phyloP scores from a whole-genome alignment of 2,797 vertebrate species.

The Euphonia xanthogaster region DNA sequence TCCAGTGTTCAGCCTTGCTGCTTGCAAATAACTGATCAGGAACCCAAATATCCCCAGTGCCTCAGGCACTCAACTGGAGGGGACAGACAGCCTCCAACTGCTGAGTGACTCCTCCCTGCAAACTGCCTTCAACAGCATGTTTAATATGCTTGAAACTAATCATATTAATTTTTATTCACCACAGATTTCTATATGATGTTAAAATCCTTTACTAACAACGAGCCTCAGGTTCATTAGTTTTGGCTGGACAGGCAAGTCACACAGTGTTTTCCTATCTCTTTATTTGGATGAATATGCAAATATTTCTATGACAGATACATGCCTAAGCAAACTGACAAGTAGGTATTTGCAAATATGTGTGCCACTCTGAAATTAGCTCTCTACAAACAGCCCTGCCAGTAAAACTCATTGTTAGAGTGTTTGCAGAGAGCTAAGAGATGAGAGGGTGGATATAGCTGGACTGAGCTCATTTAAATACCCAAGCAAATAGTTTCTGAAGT shows the following conservation, averaged over 20 bases:
- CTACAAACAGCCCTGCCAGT: constrained; percentile 39
- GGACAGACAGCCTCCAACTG: background rate
- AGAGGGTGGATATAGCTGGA: constrained; percentile 1
- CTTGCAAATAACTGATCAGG: background rate
- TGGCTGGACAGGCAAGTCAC: background rate
- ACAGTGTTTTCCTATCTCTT: background rate
- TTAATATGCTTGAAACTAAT: background rate
- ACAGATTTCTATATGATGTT: background rate
- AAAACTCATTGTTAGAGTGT: constrained; percentile 47
- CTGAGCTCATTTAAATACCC: background rate
- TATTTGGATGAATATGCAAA: constrained; percentile 41
- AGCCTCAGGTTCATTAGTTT: background rate
- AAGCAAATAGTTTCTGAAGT: constrained; percentile 4
- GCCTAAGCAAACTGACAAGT: constrained; percentile 38
- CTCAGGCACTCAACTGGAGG: background rate
- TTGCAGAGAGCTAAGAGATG: constrained; percentile 40
- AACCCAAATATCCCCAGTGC: background rate
- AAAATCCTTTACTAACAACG: background rate
- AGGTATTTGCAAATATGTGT: constrained; percentile 42
- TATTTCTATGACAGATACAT: constrained; percentile 11
- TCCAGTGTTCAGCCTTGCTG: background rate
- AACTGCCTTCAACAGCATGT: background rate
- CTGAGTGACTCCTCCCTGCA: background rate
- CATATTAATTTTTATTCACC: background rate
- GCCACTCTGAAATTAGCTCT: constrained; percentile 57